Conservation (phyloP, 2,888 invertebrate species). For the Drepana falcataria region DNA sequence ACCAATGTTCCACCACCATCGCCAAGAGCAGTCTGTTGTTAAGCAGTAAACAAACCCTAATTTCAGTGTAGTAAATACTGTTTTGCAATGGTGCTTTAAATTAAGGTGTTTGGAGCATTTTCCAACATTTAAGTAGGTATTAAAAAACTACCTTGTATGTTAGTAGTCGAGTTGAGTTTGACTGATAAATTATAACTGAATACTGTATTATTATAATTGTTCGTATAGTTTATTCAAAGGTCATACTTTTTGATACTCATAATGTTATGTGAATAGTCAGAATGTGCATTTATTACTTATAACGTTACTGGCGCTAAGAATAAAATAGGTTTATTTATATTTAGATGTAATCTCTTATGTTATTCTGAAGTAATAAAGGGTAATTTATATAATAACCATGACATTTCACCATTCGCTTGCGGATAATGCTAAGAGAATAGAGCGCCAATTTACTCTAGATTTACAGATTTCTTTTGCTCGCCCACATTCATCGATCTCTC, state of each 20-base stretch:
- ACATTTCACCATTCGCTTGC: too few species aligned
- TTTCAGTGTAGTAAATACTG: too few species aligned
- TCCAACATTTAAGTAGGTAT: neutral
- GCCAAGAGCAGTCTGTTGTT: conserved; percentile 37
- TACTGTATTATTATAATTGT: conserved; percentile 2
- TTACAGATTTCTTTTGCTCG: too few species aligned
- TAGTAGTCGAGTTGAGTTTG: neutral
- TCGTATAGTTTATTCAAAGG: conserved; percentile 8
- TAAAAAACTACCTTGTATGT: neutral
- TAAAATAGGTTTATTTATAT: conserved; percentile 8
- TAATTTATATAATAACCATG: too few species aligned
- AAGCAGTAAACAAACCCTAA: conserved; percentile 24
- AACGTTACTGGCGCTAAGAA: conserved; percentile 53
- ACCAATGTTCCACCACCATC: conserved; percentile 61
- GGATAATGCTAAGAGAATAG: too few species aligned
- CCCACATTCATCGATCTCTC: too few species aligned
- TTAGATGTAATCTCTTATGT: conserved; percentile 3
- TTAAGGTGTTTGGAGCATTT: too few species aligned
- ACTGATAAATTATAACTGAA: neutral
- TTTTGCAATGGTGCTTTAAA: too few species aligned
- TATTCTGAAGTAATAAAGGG: too few species aligned
- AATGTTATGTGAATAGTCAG: conserved; percentile 50
- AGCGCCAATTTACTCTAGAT: too few species aligned
- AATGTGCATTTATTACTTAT: conserved; percentile 66
- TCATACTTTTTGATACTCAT: conserved; percentile 54